Evolutionary conservation across 2,888 invertebrate species (phyloP), one percentile per base, ranked within the genome.

Genomic region (Leptura quadrifasciata): DNA sequence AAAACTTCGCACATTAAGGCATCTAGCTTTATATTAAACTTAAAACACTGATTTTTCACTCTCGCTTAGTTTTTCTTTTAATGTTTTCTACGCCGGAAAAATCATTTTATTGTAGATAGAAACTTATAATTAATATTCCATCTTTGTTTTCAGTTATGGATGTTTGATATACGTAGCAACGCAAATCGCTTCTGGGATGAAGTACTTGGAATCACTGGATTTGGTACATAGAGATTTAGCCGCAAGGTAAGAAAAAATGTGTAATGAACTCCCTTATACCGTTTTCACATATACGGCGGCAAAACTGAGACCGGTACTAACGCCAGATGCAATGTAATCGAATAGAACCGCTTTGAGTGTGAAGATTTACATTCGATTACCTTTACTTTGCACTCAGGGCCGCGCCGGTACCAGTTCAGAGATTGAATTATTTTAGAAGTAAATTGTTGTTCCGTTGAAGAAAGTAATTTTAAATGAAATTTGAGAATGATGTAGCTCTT

Each of bases 101-200:
- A 57, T 31, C 20, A 17, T 15, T 21, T n/a, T 20, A 57, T 58
- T 58, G 52, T 65, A 39, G 35, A 10, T 20, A 47, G 20, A 9
- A 20, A 21, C 24, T 61, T 69, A 15, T 58, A 69, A 58, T 69
- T 58, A 39, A 52, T 61, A 61, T 68, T 72, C 72, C 39, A 60
- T 70, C 77, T 76, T 85, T 83, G 85, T 82, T 91, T 92, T 24
- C 92, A 96, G 96, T 88, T 95, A 95, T 89, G 95, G 94, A 85
- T 94, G 94, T 89, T 92, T 96, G 88, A 94, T 97, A 83, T 95
- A 94, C 91, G 93, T 97, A 89, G 94, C 96, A 84, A 94, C 94
- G 74, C 96, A 97, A 91, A 94, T 97, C 84, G 95, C 97, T 78
- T 96, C 96, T 70, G 97, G 97, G 81, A 97, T 97, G 96, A 96